phyloP scores from a whole-genome alignment of 2,113 vertebrate species.

The Catharus minimus region DNA sequence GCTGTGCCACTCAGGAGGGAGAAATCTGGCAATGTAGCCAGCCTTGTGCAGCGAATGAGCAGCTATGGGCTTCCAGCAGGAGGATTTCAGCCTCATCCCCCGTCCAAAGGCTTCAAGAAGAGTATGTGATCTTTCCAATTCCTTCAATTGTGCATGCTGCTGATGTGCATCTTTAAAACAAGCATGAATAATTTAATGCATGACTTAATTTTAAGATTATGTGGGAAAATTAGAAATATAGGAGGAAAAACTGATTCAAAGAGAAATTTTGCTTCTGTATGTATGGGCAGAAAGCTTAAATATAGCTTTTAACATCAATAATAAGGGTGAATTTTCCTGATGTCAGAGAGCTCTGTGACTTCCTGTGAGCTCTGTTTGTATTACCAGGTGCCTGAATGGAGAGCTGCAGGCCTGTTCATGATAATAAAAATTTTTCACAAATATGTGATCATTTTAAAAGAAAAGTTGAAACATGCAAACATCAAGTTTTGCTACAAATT shows the following conservation, averaged over 20 bases:
- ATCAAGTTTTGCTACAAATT: neutral
- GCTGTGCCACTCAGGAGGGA: conserved; percentile 76
- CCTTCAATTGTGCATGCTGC: neutral
- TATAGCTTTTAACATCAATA: neutral
- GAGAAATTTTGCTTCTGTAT: neutral
- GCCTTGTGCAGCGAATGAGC: conserved; percentile 94
- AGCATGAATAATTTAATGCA: neutral
- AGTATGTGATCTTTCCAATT: conserved; percentile 81
- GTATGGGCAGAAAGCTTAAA: neutral
- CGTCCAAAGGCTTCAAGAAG: conserved; percentile 77
- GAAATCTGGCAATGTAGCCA: conserved; percentile 89
- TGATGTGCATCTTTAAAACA: neutral
- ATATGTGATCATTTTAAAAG: neutral
- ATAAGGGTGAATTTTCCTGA: neutral
- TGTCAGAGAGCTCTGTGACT: neutral
- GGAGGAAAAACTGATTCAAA: neutral
- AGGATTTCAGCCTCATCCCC: conserved; percentile 86
- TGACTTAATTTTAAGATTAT: neutral
- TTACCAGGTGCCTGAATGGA: neutral
- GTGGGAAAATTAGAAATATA: neutral
- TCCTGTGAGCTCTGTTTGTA: neutral
- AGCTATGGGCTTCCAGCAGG: conserved; percentile 89
- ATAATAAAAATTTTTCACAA: neutral
- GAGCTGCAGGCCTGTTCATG: neutral
- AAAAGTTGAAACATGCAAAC: neutral